These are phyloP conservation scores for Columbina picui DNA, from an alignment of 2,113 vertebrate species.

Conservation along the genomic window DNA sequence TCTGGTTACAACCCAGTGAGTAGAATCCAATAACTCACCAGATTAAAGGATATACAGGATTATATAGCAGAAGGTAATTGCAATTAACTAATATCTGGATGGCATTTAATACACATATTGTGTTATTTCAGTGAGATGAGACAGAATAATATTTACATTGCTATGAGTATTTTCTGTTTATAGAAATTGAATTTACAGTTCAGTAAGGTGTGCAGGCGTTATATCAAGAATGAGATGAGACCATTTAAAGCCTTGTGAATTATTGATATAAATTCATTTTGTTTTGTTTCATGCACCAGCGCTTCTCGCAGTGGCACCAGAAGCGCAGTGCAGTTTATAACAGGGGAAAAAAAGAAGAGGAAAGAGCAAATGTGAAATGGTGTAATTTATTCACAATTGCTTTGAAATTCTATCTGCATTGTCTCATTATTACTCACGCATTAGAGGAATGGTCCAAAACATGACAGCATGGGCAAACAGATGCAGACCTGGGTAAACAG, in stretches of 20 bases:
- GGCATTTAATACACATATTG: conserved; percentile 62
- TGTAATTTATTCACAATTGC: conserved; percentile 66
- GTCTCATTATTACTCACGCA: conserved; percentile 55
- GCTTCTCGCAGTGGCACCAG: conserved; percentile 28
- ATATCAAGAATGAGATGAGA: conserved; percentile 52
- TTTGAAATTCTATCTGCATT: conserved; percentile 64
- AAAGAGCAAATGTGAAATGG: conserved; percentile 70
- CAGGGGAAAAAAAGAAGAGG: conserved; percentile 11
- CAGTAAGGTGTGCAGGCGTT: conserved; percentile 53
- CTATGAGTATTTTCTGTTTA: conserved; percentile 35
- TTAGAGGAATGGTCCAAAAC: conserved; percentile 57
- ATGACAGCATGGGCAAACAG: conserved; percentile 60
- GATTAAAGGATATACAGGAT: conserved; percentile 58
- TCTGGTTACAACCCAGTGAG: conserved; percentile 55
- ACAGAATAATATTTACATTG: conserved; percentile 72
- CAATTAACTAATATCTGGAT: conserved; percentile 66
- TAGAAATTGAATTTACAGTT: conserved; percentile 66
- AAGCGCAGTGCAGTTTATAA: conserved; percentile 46
- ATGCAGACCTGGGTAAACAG: conserved; percentile 52
- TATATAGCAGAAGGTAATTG: conserved; percentile 67
- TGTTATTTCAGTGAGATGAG: conserved; percentile 65
- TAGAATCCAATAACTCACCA: conserved; percentile 65
- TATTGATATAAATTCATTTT: conserved; percentile 66
- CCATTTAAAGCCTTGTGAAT: conserved; percentile 67
- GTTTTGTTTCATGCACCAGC: conserved; percentile 61